A percentile compares a stretch with the other conserved stretches of the same genome.
Evolutionary conservation across 2,888 invertebrate species (phyloP).

Genomic region (Bombylius discolor): DNA sequence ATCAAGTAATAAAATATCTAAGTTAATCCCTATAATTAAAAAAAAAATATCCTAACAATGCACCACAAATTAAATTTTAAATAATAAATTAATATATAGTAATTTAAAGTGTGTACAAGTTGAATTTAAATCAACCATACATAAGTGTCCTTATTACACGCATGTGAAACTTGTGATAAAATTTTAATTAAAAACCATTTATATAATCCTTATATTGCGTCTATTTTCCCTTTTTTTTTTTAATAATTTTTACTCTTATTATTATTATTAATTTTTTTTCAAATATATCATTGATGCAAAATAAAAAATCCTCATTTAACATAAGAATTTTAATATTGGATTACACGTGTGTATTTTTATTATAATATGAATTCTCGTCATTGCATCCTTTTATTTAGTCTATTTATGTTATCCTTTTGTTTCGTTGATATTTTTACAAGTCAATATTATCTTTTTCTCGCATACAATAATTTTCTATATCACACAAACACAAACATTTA

Average conservation of each 20-base stretch:
- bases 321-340: not conserved
- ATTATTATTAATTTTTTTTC: too few relatives aligned
- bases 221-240: not conserved
- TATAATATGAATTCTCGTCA: not conserved
- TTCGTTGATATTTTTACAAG: not conserved
- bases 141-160: slow-evolving; percentile 9
- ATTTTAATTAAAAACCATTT: slow-evolving; percentile 14
- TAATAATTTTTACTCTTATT: too few relatives aligned
- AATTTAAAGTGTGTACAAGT: too few relatives aligned
- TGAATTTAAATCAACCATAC: too few relatives aligned
- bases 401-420: not conserved
- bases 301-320: not conserved
- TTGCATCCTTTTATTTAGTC: not conserved
- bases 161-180: slow-evolving; percentile 13
- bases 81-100: too few relatives aligned
- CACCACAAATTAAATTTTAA: too few relatives aligned
- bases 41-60: too few relatives aligned
- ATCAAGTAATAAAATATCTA: too few relatives aligned
- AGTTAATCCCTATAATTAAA: too few relatives aligned
- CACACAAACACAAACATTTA: too few relatives aligned
- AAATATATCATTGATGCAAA: too few relatives aligned
- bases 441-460: not conserved
- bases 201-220: not conserved
- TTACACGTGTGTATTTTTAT: not conserved
- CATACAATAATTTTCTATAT: not conserved